A percentile compares a stretch with the other conserved stretches of the same genome.
Evolutionary conservation across 2,888 invertebrate genomes (phyloP).

Genomic region (Eupithecia vulgata): DNA sequence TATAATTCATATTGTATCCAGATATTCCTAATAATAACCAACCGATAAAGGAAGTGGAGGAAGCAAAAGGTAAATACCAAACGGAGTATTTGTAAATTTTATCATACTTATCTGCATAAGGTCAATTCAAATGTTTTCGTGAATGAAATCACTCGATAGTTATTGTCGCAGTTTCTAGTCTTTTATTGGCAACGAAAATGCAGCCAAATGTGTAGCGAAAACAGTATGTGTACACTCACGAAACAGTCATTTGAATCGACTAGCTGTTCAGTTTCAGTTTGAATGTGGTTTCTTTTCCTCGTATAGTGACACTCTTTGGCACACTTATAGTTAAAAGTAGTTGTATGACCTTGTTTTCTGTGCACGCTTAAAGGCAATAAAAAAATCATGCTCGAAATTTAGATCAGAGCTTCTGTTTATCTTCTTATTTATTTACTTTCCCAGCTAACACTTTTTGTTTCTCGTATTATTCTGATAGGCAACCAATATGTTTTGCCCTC

Average conservation of each 20-base stretch:
- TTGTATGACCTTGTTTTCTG: not conserved
- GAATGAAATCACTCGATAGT: not conserved
- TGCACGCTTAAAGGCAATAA: not conserved
- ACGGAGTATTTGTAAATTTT: conserved; percentile 4
- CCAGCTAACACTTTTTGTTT: not conserved
- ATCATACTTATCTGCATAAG: not conserved
- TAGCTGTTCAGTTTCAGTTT: not conserved
- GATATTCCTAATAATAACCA: conserved; percentile 37
- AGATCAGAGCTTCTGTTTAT: not conserved
- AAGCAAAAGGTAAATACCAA: conserved; percentile 37
- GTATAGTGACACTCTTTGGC: not conserved
- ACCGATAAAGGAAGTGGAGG: conserved; percentile 39
- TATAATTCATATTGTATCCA: conserved; percentile 30
- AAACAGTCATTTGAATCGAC: not conserved
- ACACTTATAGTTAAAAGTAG: not conserved
- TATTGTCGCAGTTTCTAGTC: not conserved
- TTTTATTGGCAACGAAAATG: not conserved
- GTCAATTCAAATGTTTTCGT: not conserved
- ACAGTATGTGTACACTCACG: not conserved
- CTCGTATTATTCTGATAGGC: not conserved
- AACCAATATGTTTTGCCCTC: not conserved
- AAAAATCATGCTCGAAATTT: not conserved
- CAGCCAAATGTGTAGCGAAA: not conserved
- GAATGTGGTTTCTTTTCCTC: not conserved
- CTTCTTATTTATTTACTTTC: not conserved